Evolutionary conservation across 2,888 invertebrate genomes (phyloP), one percentile per base, ranked within the genome.

Genomic region (Proisotoma minuta): DNA sequence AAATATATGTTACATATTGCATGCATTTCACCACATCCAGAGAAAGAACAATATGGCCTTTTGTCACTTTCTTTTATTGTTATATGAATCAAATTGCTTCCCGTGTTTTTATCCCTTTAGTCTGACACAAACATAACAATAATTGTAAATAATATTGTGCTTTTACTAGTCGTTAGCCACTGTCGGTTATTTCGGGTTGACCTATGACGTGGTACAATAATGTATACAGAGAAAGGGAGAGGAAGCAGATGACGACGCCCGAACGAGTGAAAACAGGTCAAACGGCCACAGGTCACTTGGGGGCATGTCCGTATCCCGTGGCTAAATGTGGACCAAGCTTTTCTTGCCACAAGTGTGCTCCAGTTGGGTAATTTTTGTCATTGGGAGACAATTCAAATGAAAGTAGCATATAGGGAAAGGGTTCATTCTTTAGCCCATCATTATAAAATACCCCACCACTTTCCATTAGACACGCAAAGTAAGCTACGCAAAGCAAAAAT

Each of bases 181-280:
- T n/a, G n/a, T n/a, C n/a, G n/a, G n/a, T n/a, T n/a, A n/a, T n/a
- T n/a, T n/a, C n/a, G n/a, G n/a, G n/a, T n/a, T n/a, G n/a, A n/a
- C n/a, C n/a, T n/a, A n/a, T n/a, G n/a, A n/a, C n/a, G n/a, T n/a
- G n/a, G n/a, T n/a, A n/a, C n/a, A n/a, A n/a, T n/a, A n/a, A n/a
- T 34, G 34, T 10, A 10, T 8, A 15, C 8, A 34, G 34, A 34
- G 15, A 15, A 22, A 24, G 22, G 34, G 49, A 60, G 56, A 63
- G 66, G 66, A 66, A 66, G 61, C 66, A 66, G 66, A 56, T 66
- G 66, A 66, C 60, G 57, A 28, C 59, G 53, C 54, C 48, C 51
- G 59, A 56, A 51, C 63, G 63, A 43, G 43, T 5, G n/a, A 60
- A 59, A 62, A n/a, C 54, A 10, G 47, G 49, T 49, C 49, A 23